A percentile compares a stretch with the other conserved stretches of the same genome.
These are phyloP conservation scores for Parthenolecanium corni DNA, from an alignment of 2,888 invertebrate genomes.

Conservation along the genomic window DNA sequence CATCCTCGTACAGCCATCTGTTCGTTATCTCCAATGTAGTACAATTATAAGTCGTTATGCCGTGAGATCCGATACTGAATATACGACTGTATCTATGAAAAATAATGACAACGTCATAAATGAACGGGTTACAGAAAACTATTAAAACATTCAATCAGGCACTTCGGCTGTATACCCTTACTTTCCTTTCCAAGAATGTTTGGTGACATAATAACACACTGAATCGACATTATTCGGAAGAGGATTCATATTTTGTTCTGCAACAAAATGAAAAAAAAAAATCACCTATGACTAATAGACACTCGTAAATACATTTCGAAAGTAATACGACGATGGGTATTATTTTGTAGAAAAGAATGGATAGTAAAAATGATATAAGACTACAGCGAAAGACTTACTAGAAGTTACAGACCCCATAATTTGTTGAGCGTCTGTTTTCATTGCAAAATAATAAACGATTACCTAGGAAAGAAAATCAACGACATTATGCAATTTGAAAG, in stretches of 20 bases:
- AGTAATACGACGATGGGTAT: neutral
- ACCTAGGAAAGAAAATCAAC: constrained; percentile 21
- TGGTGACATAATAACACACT: constrained; percentile 91
- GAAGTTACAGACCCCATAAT: constrained; percentile 21
- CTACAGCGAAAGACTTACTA: constrained; percentile 11
- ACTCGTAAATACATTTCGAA: too few species aligned
- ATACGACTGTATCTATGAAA: constrained; percentile 76
- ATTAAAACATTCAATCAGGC: neutral
- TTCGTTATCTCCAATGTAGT: constrained; percentile 80
- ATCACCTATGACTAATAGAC: neutral
- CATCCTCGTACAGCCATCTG: constrained; percentile 76
- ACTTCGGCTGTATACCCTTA: constrained; percentile 41
- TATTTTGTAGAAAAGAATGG: neutral
- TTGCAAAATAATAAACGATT: neutral
- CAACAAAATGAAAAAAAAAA: constrained; percentile 19
- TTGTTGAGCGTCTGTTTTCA: constrained; percentile 8
- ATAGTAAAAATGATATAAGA: neutral
- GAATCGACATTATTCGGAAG: constrained; percentile 51
- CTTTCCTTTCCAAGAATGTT: constrained; percentile 98
- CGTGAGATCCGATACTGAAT: constrained; percentile 88
- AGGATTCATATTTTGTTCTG: constrained; percentile 31
- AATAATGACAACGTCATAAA: constrained; percentile 29
- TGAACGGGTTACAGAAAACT: neutral
- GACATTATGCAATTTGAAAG: neutral
- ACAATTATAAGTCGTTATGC: constrained; percentile 97